These are phyloP conservation scores for Pituophis catenifer DNA, from an alignment of 2,113 vertebrate genomes.

Conservation along the genomic window DNA sequence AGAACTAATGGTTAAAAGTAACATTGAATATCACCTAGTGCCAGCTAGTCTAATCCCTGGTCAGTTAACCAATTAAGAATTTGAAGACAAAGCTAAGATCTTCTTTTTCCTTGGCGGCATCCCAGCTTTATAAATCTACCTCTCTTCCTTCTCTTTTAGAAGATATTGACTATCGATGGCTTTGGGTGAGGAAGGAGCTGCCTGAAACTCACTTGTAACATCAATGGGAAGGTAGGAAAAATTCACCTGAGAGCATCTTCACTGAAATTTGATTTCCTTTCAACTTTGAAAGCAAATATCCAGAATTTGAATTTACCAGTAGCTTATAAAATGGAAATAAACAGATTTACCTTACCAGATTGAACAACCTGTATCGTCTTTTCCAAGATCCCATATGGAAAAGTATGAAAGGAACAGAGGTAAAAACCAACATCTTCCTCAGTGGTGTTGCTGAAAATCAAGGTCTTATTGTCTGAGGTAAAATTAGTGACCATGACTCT, in stretches of 20 bases:
- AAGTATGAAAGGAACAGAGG: constrained; percentile 72
- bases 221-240: background rate
- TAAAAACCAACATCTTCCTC: constrained; percentile 74
- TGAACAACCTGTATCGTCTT: constrained; percentile 67
- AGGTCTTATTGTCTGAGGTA: constrained; percentile 65
- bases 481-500: constrained; percentile 72
- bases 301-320: background rate
- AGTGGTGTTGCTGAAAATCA: constrained; percentile 72
- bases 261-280: background rate
- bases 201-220: background rate
- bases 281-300: background rate
- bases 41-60: no score
- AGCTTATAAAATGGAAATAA: background rate
- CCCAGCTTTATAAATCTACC: background rate
- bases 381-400: constrained; percentile 72
- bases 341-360: constrained; percentile 59
- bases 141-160: background rate
- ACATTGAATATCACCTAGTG: no score
- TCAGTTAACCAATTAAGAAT: background rate
- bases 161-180: background rate
- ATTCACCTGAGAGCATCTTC: background rate
- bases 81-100: background rate
- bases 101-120: background rate
- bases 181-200: background rate
- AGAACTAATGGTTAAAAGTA: background rate